Evolutionary conservation across 64 coral and sea anemone species (phyloP), one percentile per base, ranked within the genome.

Genomic region (Cladopsammia gracilis): DNA sequence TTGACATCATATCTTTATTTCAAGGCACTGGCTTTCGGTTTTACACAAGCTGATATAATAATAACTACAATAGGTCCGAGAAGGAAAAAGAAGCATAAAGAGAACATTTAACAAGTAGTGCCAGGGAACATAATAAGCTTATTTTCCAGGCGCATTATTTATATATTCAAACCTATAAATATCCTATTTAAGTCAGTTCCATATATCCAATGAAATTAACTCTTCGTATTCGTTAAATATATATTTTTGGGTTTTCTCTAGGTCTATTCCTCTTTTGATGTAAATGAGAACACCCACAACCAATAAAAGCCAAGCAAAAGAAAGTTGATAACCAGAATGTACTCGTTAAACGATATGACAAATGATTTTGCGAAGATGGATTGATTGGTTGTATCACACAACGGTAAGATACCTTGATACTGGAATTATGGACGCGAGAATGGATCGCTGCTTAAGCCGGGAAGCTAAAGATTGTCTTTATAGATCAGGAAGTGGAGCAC

Each of bases 331-430:
- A 10, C 43, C 16, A 26, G 8, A 1, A 83, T 66, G 62, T 66
- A 83, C 45, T 66, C 78, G 24, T 62, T 82, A 15, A 82, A 62
- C 8, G 78, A 82, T 12, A 67, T 67, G 44, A 48, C 60, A 11
- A 67, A 50, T 49, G 62, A 19, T 14, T 83, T 13, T 24, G 3
- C 51, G 5, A 83, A 83, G 80, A 25, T 66, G n/a, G 80, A 83
- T 69, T 69, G n/a, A 69, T 10, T 69, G 65, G 65, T 20, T 69
- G 65, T 69, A 69, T 69, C 65, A 69, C 65, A 69, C 65, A 69
- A 69, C 23, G 65, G 65, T 25, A 69, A 25, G 65, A 69, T 69
- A 69, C 65, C 65, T 69, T 69, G 65, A 69, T 10, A 69, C 65
- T 69, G n/a, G 65, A 69, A 69, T 69, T 25, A 69, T 69, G 34